Conservation (phyloP, 1,140 invertebrate genomes). For the Paraescarpia echinospica region DNA sequence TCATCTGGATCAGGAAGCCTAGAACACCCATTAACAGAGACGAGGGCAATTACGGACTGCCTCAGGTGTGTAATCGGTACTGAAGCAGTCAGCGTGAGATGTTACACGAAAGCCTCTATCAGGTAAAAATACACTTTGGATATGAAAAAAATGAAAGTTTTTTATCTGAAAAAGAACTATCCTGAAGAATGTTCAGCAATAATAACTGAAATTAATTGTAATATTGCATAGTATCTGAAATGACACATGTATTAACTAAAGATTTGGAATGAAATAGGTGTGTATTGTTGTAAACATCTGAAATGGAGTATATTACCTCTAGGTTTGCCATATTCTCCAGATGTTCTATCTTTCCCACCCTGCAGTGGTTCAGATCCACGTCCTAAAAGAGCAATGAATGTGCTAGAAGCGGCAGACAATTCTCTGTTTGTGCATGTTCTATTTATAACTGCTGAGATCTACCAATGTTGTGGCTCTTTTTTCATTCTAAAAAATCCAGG, state of each 20-base stretch:
- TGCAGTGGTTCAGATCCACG: slow-evolving; percentile 85
- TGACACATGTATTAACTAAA: background rate
- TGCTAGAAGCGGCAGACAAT: background rate
- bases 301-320: slow-evolving; percentile 40
- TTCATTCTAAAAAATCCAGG: background rate
- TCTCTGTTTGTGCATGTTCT: background rate
- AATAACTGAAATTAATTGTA: background rate
- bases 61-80: too few species aligned
- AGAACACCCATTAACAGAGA: too few species aligned
- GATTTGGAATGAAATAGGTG: background rate
- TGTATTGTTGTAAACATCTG: background rate
- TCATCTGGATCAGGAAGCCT: too few species aligned
- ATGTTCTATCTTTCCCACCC: slow-evolving; percentile 71
- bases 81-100: too few species aligned
- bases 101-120: too few species aligned
- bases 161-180: too few species aligned
- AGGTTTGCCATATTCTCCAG: slow-evolving; percentile 45
- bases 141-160: too few species aligned
- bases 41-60: too few species aligned
- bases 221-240: background rate
- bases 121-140: too few species aligned
- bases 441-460: background rate
- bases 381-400: slow-evolving; percentile 57
- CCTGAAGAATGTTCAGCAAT: too few species aligned
- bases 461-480: background rate